These are phyloP conservation scores for Xiphophorus birchmanni DNA, from an alignment of 2,797 vertebrate genomes.

Conservation along the genomic window DNA sequence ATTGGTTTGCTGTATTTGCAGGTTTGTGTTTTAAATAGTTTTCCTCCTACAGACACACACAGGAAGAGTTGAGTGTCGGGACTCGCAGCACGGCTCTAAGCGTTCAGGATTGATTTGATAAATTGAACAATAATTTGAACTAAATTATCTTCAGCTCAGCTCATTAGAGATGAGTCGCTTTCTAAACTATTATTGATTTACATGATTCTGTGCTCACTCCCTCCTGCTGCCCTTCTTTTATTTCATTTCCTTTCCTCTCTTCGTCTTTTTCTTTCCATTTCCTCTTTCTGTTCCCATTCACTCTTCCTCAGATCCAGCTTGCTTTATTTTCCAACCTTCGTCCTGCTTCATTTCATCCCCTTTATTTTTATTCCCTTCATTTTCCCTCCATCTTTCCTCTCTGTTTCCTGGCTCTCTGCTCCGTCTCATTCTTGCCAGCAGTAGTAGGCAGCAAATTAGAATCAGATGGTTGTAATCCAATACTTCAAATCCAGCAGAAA, in stretches of 20 bases:
- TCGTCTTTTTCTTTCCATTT: constrained; percentile 9
- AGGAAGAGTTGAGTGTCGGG: neutral
- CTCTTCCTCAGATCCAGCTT: constrained; percentile 11
- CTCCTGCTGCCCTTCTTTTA: constrained; percentile 10
- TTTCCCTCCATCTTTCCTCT: constrained; percentile 41
- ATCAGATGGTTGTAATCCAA: constrained; percentile 98
- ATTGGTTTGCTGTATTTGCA: neutral
- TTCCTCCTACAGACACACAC: neutral
- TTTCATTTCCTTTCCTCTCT: constrained; percentile 15
- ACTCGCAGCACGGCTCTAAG: constrained; percentile 22
- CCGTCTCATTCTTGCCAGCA: constrained; percentile 70
- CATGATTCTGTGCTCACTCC: constrained; percentile 28
- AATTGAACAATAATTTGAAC: constrained; percentile 73
- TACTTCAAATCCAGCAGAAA: constrained; percentile 92
- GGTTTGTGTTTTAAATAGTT: neutral
- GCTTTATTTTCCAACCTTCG: constrained; percentile 14
- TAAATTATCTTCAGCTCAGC: constrained; percentile 68
- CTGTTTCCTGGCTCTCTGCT: constrained; percentile 24
- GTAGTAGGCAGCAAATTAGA: constrained; percentile 91
- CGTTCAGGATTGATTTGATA: constrained; percentile 70
- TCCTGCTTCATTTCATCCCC: constrained; percentile 17
- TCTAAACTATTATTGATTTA: constrained; percentile 92
- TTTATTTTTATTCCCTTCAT: constrained; percentile 14
- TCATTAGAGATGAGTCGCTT: constrained; percentile 84
- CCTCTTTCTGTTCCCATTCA: neutral